Conservation (phyloP, 1,140 invertebrate genomes). For the Physella acuta region DNA sequence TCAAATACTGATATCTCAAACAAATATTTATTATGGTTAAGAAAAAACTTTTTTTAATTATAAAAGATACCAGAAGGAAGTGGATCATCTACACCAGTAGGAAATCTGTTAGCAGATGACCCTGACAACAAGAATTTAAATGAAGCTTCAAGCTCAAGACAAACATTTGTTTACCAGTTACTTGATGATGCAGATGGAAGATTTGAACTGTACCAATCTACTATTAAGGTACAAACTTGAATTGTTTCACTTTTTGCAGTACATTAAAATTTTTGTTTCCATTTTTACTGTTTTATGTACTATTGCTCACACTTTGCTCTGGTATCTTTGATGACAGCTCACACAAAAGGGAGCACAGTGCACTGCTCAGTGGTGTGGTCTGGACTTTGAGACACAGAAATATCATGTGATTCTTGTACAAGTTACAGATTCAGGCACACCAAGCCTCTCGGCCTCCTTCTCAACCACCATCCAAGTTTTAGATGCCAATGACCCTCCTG, state of each 20-base stretch:
- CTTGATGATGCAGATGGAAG: conserved; percentile 31
- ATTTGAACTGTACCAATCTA: conserved; percentile 21
- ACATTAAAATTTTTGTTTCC: too few relatives aligned
- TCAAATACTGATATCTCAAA: too few relatives aligned
- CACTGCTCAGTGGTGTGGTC: conserved; percentile 24
- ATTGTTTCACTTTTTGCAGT: too few relatives aligned
- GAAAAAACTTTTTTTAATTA: too few relatives aligned
- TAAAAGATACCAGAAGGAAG: conserved; percentile 36
- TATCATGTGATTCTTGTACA: conserved; percentile 18
- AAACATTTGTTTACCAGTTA: conserved; percentile 28
- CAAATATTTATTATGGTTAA: too few relatives aligned
- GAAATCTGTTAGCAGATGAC: conserved; percentile 29
- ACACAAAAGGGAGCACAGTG: background rate
- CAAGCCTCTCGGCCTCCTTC: conserved; percentile 11
- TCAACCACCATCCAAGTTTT: conserved; percentile 27
- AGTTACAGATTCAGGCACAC: conserved; percentile 20
- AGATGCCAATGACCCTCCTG: conserved; percentile 39
- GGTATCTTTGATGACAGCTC: background rate
- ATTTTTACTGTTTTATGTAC: too few relatives aligned
- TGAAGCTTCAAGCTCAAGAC: background rate
- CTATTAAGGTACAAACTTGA: background rate
- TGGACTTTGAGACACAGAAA: conserved; percentile 34
- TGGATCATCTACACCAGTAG: conserved; percentile 27
- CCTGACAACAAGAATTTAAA: conserved; percentile 28
- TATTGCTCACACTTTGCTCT: too few relatives aligned